phyloP scores from a whole-genome alignment of 2,888 invertebrate species.

The Zele albiditarsus region DNA sequence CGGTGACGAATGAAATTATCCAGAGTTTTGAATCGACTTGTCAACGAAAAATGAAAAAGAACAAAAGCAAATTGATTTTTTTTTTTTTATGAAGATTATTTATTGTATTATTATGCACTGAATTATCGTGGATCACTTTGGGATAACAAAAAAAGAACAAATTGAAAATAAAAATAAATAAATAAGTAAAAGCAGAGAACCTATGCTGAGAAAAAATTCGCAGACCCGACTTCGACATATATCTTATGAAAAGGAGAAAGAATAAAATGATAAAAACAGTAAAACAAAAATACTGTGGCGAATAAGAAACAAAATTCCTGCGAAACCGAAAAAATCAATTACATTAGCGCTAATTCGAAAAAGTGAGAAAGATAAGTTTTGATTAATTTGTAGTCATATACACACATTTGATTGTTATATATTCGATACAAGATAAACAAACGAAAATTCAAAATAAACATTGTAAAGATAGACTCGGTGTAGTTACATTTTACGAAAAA shows the following conservation, averaged over 20 bases:
- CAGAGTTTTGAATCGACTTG: neutral
- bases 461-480: constrained; percentile 25
- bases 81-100: neutral
- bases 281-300: neutral
- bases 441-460: neutral
- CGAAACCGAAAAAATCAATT: neutral
- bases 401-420: neutral
- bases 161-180: neutral
- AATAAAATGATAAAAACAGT: neutral
- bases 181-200: neutral
- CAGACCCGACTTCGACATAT: neutral
- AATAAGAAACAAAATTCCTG: neutral
- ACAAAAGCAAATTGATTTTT: neutral
- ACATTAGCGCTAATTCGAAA: neutral
- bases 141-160: neutral
- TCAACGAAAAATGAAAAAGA: neutral
- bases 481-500: constrained; percentile 12
- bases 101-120: neutral
- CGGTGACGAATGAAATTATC: neutral
- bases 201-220: neutral
- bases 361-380: neutral
- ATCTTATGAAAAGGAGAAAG: neutral
- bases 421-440: neutral
- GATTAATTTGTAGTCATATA: neutral
- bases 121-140: neutral